A percentile compares a stretch with the other conserved stretches of the same genome.
phyloP scores from a whole-genome alignment of 2,113 vertebrate genomes.

The Pionites leucogaster region DNA sequence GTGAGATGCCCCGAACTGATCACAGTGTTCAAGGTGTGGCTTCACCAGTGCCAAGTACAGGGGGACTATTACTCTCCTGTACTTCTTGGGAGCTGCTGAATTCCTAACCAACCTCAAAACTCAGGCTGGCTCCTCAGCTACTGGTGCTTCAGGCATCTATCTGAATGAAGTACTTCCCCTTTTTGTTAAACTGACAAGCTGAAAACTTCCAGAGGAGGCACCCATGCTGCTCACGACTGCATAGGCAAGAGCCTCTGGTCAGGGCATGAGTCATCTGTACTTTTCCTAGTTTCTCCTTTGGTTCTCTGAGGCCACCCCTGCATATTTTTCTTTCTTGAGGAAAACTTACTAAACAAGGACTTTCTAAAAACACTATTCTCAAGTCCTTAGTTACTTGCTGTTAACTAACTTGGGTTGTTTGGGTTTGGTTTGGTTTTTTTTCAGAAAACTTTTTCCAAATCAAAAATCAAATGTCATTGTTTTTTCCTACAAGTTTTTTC shows the following conservation, averaged over 20 bases:
- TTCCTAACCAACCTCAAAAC: neutral
- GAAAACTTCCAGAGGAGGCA: neutral
- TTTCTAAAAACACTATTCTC: neutral
- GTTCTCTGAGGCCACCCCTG: neutral
- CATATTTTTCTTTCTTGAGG: neutral
- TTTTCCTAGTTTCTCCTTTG: neutral
- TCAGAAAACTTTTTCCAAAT: neutral
- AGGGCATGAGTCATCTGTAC: neutral
- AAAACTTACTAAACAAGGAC: neutral
- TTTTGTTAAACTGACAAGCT: neutral
- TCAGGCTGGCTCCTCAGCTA: neutral
- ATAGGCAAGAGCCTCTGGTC: neutral
- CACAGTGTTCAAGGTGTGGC: neutral
- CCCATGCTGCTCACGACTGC: neutral
- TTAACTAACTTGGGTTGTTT: neutral
- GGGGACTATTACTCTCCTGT: neutral
- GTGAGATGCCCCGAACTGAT: neutral
- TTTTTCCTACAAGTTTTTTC: neutral
- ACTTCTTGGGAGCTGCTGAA: neutral
- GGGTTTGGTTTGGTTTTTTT: neutral
- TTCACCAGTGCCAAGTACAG: neutral
- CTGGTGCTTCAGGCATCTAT: neutral
- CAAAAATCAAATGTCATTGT: neutral
- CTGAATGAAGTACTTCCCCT: neutral
- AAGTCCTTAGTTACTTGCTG: neutral